Conservation (phyloP, 35 echinoderm and acorn worm species). For the Lytechinus pictus region DNA sequence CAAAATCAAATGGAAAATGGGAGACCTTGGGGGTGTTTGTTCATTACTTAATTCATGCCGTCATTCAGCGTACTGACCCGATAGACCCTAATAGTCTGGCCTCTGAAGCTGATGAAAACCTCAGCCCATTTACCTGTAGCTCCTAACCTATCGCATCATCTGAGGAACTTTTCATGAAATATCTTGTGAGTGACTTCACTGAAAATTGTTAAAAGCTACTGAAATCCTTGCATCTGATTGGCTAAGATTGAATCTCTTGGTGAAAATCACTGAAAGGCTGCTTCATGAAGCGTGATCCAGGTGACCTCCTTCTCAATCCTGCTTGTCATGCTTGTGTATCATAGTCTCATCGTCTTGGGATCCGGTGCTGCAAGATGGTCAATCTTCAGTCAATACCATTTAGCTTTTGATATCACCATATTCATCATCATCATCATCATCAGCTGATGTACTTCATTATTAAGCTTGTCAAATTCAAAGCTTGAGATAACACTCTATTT, state of each 20-base stretch:
- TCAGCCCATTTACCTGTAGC: neutral
- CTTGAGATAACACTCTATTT: neutral
- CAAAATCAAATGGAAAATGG: neutral
- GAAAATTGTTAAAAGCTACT: too few species aligned
- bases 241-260: too few species aligned
- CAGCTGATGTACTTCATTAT: neutral
- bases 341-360: neutral
- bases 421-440: neutral
- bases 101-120: neutral
- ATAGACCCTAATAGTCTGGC: neutral
- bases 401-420: neutral
- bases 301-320: neutral
- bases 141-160: neutral
- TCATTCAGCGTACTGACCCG: neutral
- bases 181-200: too few species aligned
- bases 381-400: neutral
- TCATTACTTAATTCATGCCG: neutral
- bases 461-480: neutral
- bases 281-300: too few species aligned
- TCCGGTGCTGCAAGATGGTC: neutral
- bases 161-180: too few species aligned
- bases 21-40: conserved; percentile 5
- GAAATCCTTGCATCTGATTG: too few species aligned
- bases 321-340: neutral
- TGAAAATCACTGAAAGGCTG: too few species aligned